Percentiles rank a stretch among this genome's conserved stretches.
Conservation (phyloP, 2,888 invertebrate species). For the Lymantria dispar region DNA sequence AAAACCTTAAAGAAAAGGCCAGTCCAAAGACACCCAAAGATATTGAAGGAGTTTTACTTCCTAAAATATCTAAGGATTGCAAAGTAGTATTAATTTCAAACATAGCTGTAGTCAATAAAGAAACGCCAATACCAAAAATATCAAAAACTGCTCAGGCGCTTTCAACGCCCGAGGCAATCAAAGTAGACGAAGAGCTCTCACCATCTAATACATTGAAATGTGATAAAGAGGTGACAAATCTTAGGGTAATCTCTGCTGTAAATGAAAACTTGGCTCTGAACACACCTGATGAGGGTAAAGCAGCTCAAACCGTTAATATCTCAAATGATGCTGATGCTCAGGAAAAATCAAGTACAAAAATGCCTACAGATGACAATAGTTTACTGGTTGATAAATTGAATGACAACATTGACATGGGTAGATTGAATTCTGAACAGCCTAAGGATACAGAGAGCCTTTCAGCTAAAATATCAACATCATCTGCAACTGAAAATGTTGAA, state of each 20-base stretch:
- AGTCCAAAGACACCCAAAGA: background rate
- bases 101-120: background rate
- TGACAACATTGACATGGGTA: background rate
- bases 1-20: background rate
- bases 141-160: background rate
- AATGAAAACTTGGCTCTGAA: background rate
- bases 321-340: background rate
- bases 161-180: background rate
- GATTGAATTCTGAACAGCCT: background rate
- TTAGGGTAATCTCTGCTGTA: background rate
- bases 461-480: background rate
- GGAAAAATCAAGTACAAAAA: background rate
- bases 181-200: background rate
- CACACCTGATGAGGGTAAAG: background rate
- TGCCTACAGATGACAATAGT: background rate
- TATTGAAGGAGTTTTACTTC: constrained; percentile 12
- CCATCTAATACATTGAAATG: background rate
- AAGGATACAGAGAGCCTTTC: background rate
- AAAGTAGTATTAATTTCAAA: background rate
- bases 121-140: background rate
- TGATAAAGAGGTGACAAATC: background rate
- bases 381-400: background rate
- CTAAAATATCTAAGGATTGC: background rate
- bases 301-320: background rate
- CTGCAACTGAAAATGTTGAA: background rate